Base-by-base conservation (phyloP, 2,797 vertebrate species). In the Etheostoma perlongum region DNA sequence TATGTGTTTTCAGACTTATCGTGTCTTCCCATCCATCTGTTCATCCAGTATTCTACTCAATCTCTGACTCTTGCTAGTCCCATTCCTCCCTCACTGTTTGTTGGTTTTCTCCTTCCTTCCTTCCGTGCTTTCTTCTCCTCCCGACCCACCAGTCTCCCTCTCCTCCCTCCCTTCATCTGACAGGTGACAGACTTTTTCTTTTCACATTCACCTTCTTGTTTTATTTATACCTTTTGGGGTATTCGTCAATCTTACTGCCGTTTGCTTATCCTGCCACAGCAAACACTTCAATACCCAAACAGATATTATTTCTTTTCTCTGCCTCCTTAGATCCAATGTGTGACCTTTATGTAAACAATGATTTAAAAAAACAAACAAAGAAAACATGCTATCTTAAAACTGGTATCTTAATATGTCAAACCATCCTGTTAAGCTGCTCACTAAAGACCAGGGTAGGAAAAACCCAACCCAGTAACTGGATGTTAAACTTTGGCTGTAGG, bases 221-320 rank as follows among this genome's bases (percentile, higher is more conserved):
- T 25, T 63, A 67, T 25, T 71, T 23, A 71, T 62, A 16, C 18
- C 49, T 52, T 52, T 44, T 12, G 4, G 46, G 64, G 9, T 65
- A n/a, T 75, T 63, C 23, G 21, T 51, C 30, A 42, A 5, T 57
- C 51, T 46, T 27, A 2, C 30, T 12, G 2, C 48, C 25, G 63
- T 59, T 42, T 69, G 27, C 55, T 58, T 64, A 9, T 52, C 33
- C 53, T 0, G 0, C 12, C 15, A 16, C 14, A 30, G 19, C 23
- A 61, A 27, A 48, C 42, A 42, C 47, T 36, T 10, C 18, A 16
- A 27, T 33, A 33, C 23, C 3, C 15, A 21, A 42, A 4, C 16
- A 55, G 5, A 21, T n/a, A 49, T n/a, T 0, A 36, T 51, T 27
- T 46, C 21, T 48, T 44, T 9, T 40, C 18, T 19, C 44, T 19